Percentiles rank a stretch among this genome's conserved stretches.
phyloP scores from a whole-genome alignment of 2,888 invertebrate genomes.

The Neoitamus cyanurus region DNA sequence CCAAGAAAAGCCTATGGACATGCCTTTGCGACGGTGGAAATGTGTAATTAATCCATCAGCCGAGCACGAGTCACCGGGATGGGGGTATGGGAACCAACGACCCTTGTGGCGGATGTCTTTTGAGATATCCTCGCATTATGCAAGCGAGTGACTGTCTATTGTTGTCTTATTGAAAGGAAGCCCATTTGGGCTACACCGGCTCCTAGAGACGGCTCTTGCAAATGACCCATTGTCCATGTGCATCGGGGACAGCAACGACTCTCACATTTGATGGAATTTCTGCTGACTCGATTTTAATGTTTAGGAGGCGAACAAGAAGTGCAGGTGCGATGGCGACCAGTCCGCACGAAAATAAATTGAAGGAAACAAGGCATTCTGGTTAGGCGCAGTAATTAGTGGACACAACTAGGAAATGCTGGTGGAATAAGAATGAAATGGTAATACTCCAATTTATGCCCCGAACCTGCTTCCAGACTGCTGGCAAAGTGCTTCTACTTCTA shows the following conservation, averaged over 20 bases:
- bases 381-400: not conserved
- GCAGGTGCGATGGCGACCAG: not conserved
- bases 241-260: not conserved
- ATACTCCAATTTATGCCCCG: not conserved
- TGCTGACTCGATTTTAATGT: not conserved
- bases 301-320: not conserved
- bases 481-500: not conserved
- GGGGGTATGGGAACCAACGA: conserved; percentile 21
- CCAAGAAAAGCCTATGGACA: conserved; percentile 35
- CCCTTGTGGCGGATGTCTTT: conserved; percentile 3
- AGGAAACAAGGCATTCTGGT: not conserved
- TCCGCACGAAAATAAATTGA: not conserved
- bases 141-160: conserved; percentile 12
- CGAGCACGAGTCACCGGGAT: not conserved
- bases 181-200: not conserved
- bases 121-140: not conserved
- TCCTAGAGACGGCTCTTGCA: not conserved
- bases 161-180: not conserved
- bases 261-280: not conserved
- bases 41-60: conserved; percentile 34
- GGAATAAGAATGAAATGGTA: not conserved
- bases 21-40: conserved; percentile 8
- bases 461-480: not conserved
- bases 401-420: conserved; percentile 13
- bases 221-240: conserved; percentile 31